Evolutionary conservation across 2,113 vertebrate species (phyloP), one percentile per base, ranked within the genome.

Genomic region (Neodontobutis hainanensis): DNA sequence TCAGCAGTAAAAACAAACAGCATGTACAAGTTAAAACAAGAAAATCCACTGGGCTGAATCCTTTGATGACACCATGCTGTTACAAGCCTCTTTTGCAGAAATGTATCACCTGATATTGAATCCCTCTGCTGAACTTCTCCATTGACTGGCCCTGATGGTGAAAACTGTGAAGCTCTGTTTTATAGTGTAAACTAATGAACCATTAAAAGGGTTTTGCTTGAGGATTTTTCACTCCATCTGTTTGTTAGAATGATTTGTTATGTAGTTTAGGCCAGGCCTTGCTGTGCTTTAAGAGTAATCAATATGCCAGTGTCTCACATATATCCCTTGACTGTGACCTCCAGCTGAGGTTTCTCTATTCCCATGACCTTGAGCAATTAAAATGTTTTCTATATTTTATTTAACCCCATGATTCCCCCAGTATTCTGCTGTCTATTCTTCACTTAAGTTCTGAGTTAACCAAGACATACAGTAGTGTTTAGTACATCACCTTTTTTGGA

Each of bases 111-210:
- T 42, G 19, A 61, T 35, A 44, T 4, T 51, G 44, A 57, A 68
- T 38, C 15, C 27, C 53, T 57, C n/a, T 70, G 15, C 9, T 44
- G 10, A 68, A 52, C 66, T 61, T 11, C 61, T 75, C 49, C 34
- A 44, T 65, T 32, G 19, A 14, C 32, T 58, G 36, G 15, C 47
- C 55, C 50, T 65, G 48, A 59, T 46, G 47, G 15, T 58, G 15
- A 45, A 68, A 71, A 69, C 36, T 61, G 48, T 12, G 61, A 58
- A 51, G 49, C 65, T 67, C 19, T 64, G 15, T 64, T 75, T 51
- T 75, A 58, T 27, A 67, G 43, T 60, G 64, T 46, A 45, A 48
- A 81, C 61, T 73, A 87, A 81, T 77, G 65, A 80, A 52, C 77
- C 72, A 85, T 78, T 65, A 63, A 38, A 78, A 14, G 16, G 53